Base-by-base conservation (phyloP, 2,888 invertebrate species). In the Drosophila planitibia region DNA sequence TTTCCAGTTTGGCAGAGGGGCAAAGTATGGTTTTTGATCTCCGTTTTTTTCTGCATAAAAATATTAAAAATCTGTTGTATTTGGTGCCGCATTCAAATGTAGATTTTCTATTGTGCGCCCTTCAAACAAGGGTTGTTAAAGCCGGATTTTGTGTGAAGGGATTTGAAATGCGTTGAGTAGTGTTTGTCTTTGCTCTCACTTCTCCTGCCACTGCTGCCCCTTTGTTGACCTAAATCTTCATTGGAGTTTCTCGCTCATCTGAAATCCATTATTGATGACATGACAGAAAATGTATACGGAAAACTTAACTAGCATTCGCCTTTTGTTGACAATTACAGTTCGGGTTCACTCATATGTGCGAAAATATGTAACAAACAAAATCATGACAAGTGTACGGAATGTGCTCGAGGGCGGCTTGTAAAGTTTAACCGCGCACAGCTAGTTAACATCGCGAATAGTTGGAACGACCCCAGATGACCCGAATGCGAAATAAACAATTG, bases 261-360 rank as follows among this genome's bases (percentile, higher is more conserved):
- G 32, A 52, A 71, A 76, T 73, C 75, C 75, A 80, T 80, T 82
- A 89, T 80, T 82, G 86, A 87, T 87, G 90, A 87, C 83, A 55
- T 39, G 67, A 73, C 85, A 75, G 65, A 84, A 84, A 82, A 80
- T 64, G 63, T 81, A 75, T 70, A 61, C 14, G 69, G 55, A 73
- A 64, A 71, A 67, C 60, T 72, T 73, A 78, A 74, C 76, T 83
- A 66, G 74, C 70, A 60, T 68, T 78, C 35, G 75, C 41, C 58
- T 32, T 71, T 80, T 86, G 76, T 83, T 79, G 78, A 82, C 83
- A 79, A 77, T 70, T 67, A 68, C 63, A 74, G 69, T 77, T 74
- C 37, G 79, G 49, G 60, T 33, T 84, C 80, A 85, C 30, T 77
- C 75, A 69, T 62, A 70, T 82, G 85, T 71, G 70, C 53, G 52